phyloP scores from a whole-genome alignment of 2,113 vertebrate genomes.

The Morphnarchus princeps region DNA sequence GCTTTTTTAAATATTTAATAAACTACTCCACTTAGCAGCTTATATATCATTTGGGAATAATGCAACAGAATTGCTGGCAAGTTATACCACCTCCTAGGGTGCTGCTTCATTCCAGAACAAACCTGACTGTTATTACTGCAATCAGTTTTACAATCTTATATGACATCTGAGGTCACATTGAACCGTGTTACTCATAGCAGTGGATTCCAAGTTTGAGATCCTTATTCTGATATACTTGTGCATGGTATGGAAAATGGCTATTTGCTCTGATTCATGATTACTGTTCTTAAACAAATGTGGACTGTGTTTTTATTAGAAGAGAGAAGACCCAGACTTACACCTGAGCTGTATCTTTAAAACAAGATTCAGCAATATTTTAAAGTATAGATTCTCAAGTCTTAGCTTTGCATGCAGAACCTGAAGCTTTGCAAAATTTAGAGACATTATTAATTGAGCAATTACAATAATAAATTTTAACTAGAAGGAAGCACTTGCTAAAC shows the following conservation, averaged over 20 bases:
- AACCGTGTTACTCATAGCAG: accelerated
- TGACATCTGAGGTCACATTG: background rate
- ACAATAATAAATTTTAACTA: background rate
- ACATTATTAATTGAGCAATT: background rate
- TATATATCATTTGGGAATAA: background rate
- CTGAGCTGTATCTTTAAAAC: background rate
- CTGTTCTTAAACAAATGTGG: background rate
- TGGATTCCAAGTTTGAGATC: background rate
- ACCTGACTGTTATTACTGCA: background rate
- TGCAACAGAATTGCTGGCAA: background rate
- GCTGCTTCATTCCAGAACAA: background rate
- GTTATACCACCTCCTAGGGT: background rate
- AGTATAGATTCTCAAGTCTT: background rate
- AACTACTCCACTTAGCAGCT: background rate
- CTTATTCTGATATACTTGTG: background rate
- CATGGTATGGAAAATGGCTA: background rate
- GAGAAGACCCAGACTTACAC: background rate
- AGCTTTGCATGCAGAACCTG: background rate
- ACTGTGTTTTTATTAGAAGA: background rate
- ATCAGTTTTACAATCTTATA: background rate
- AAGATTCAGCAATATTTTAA: background rate
- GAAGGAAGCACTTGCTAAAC: background rate
- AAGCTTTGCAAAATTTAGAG: background rate
- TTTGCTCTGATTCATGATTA: background rate
- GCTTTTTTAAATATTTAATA: slow-evolving; percentile 35